A percentile compares a stretch with the other conserved stretches of the same genome.
phyloP scores from a whole-genome alignment of 2,797 vertebrate genomes.

The Triplophysa yarkandensis region DNA sequence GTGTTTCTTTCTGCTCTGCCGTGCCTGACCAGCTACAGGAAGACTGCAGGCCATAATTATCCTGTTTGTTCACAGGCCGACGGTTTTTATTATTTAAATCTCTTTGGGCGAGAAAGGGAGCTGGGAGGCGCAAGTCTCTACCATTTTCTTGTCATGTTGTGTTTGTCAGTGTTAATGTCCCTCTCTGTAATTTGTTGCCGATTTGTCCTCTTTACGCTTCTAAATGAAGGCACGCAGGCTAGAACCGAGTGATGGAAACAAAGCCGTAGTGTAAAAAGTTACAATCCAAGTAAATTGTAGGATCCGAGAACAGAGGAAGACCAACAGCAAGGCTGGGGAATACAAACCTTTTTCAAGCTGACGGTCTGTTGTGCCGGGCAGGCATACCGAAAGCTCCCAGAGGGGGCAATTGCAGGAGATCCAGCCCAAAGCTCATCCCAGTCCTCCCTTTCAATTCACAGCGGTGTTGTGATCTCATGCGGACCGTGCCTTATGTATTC shows the following conservation, averaged over 20 bases:
- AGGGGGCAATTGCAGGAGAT: conserved; percentile 42
- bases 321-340: conserved; percentile 42
- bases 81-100: conserved; percentile 87
- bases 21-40: conserved; percentile 77
- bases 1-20: conserved; percentile 77
- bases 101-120: conserved; percentile 79
- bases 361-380: conserved; percentile 40
- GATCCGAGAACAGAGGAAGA: conserved; percentile 46
- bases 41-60: conserved; percentile 86
- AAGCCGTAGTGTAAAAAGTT: conserved; percentile 64
- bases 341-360: conserved; percentile 49
- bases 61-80: conserved; percentile 84
- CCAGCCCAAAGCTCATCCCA: conserved; percentile 14
- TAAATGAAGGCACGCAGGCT: conserved; percentile 63
- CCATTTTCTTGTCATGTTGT: conserved; percentile 76
- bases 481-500: conserved; percentile 20
- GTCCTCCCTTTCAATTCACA: conserved; percentile 23
- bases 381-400: conserved; percentile 38
- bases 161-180: conserved; percentile 76
- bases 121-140: conserved; percentile 74
- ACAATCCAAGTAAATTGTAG: conserved; percentile 63
- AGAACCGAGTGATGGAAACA: conserved; percentile 54
- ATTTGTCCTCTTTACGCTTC: conserved; percentile 72
- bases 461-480: not conserved
- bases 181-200: conserved; percentile 72